A percentile compares a stretch with the other conserved stretches of the same genome.
phyloP scores from a whole-genome alignment of 1,140 invertebrate genomes.

The Drosophila kurseongensis region DNA sequence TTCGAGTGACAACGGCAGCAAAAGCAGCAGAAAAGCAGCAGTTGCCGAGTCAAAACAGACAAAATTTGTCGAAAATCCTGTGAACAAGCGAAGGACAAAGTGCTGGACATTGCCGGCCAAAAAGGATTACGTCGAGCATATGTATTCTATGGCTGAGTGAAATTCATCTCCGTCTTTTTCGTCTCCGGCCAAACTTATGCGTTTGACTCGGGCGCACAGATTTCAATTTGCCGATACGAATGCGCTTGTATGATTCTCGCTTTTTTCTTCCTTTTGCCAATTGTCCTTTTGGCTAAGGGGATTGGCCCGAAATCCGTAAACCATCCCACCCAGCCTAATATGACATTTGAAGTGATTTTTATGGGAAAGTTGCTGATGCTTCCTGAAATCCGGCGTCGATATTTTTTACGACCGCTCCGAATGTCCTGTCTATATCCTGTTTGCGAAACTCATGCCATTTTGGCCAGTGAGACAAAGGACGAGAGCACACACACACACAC shows the following conservation, averaged over 20 bases:
- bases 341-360: slow-evolving; percentile 83
- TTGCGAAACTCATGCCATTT: slow-evolving; percentile 74
- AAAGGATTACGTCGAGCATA: slow-evolving; percentile 83
- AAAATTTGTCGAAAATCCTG: slow-evolving; percentile 80
- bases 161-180: slow-evolving; percentile 38
- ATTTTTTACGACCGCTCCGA: slow-evolving; percentile 61
- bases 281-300: slow-evolving; percentile 61
- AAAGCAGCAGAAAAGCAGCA: slow-evolving; percentile 7
- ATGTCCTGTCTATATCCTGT: slow-evolving; percentile 62
- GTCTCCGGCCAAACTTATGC: slow-evolving; percentile 60
- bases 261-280: slow-evolving; percentile 41
- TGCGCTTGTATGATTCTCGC: slow-evolving; percentile 33
- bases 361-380: slow-evolving; percentile 79
- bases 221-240: slow-evolving; percentile 80
- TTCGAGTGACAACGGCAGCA: slow-evolving; percentile 33
- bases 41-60: slow-evolving; percentile 72
- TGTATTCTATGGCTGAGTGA: slow-evolving; percentile 71
- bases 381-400: slow-evolving; percentile 52
- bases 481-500: slow-evolving; percentile 13
- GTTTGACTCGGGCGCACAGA: slow-evolving; percentile 66
- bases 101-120: slow-evolving; percentile 69
- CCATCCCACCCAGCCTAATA: slow-evolving; percentile 61
- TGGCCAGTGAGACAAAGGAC: slow-evolving; percentile 69
- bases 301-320: slow-evolving; percentile 46
- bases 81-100: slow-evolving; percentile 79